Conservation (phyloP, 2,888 invertebrate species). For the Noctua janthina region DNA sequence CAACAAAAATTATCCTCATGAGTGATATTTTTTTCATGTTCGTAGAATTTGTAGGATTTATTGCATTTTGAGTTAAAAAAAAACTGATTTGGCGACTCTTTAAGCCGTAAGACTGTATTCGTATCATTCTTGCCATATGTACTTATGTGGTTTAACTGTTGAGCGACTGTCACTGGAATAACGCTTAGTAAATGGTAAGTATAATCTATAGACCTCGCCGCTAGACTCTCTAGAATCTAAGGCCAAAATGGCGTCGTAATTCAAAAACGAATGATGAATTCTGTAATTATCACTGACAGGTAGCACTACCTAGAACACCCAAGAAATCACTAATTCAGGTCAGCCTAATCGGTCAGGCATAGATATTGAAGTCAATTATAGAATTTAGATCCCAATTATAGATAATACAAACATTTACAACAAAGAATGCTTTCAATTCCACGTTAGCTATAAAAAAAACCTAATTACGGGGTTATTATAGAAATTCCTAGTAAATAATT, state of each 20-base stretch:
- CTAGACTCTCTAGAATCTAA: neutral
- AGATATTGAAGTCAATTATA: neutral
- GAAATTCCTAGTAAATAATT: conserved; percentile 48
- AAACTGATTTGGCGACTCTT: no score
- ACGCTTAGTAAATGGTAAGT: neutral
- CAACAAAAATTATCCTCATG: no score
- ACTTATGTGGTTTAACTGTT: no score
- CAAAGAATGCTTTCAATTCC: conserved; percentile 22
- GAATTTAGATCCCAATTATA: conserved; percentile 12
- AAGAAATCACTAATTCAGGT: neutral
- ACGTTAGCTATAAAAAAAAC: conserved; percentile 20
- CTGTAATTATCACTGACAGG: neutral
- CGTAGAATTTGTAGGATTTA: no score
- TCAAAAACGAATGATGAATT: neutral
- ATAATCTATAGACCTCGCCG: neutral
- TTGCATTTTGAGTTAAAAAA: no score
- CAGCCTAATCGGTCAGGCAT: neutral
- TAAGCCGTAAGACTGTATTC: no score
- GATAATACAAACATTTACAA: conserved; percentile 24
- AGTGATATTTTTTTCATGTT: no score
- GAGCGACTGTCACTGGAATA: neutral
- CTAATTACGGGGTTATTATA: conserved; percentile 21
- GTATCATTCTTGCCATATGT: no score
- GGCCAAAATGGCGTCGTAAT: neutral
- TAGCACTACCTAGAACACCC: neutral